Evolutionary conservation across 2,888 invertebrate genomes (phyloP).

Genomic region (Pimpla rufipes): DNA sequence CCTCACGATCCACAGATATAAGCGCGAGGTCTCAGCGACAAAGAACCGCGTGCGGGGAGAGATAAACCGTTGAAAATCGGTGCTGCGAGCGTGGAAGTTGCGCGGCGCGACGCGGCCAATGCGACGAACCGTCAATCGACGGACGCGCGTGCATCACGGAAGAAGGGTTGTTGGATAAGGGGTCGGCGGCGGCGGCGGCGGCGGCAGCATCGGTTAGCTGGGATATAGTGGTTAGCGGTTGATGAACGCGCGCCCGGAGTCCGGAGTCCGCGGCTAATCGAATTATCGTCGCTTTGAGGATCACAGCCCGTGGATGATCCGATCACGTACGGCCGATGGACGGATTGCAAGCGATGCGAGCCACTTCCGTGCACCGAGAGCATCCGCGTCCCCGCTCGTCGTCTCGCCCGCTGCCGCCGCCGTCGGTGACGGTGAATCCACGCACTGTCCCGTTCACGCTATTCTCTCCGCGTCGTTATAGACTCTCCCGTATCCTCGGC

Average conservation of each 20-base stretch:
- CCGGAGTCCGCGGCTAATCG: conserved; percentile 79
- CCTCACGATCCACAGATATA: too few relatives aligned
- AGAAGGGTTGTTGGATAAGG: conserved; percentile 73
- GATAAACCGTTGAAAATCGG: too few relatives aligned
- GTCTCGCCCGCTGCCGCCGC: conserved; percentile 52
- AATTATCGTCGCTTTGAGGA: conserved; percentile 85
- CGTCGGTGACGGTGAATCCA: conserved; percentile 49
- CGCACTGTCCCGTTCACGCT: conserved; percentile 62
- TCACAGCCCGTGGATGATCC: conserved; percentile 84
- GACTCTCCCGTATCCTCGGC: conserved; percentile 33
- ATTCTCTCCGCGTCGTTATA: conserved; percentile 51
- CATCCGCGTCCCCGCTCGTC: conserved; percentile 47
- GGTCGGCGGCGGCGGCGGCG: conserved; percentile 50
- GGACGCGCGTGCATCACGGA: conserved; percentile 59
- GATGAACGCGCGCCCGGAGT: conserved; percentile 80
- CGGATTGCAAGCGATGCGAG: conserved; percentile 83
- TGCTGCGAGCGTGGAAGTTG: too few relatives aligned
- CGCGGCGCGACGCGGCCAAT: too few relatives aligned
- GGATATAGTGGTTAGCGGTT: conserved; percentile 80
- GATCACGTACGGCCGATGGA: conserved; percentile 83
- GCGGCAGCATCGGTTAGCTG: conserved; percentile 72
- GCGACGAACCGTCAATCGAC: conserved; percentile 62
- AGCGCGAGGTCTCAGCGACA: too few relatives aligned
- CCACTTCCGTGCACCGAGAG: conserved; percentile 79
- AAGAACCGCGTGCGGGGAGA: too few relatives aligned